phyloP scores from a whole-genome alignment of 2,113 vertebrate species.

The Xiphophorus hellerii region DNA sequence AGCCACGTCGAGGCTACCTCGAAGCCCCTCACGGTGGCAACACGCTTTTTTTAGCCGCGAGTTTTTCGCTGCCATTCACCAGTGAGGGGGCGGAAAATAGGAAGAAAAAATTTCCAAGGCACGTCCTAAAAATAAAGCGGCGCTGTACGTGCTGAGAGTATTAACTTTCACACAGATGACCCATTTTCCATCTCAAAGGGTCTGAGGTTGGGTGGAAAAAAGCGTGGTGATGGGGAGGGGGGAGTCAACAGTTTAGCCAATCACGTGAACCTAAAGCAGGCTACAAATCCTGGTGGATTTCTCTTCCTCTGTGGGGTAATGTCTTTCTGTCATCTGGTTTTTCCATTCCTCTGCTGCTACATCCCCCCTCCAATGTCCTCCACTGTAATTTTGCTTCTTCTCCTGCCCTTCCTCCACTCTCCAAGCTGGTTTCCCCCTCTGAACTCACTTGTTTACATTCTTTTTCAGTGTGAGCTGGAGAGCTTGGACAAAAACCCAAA shows the following conservation, averaged over 20 bases:
- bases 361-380: neutral
- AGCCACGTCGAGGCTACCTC: constrained; percentile 60
- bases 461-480: constrained; percentile 46
- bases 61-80: constrained; percentile 64
- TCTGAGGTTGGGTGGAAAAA: constrained; percentile 63
- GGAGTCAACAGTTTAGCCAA: constrained; percentile 45
- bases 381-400: constrained; percentile 41
- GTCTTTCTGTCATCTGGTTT: constrained; percentile 64
- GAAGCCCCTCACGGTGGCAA: constrained; percentile 56
- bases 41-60: constrained; percentile 59
- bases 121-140: constrained; percentile 80
- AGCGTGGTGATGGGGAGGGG: neutral
- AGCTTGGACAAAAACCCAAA: constrained; percentile 49
- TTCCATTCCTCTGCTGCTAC: constrained; percentile 50
- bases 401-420: constrained; percentile 26
- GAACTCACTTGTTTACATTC: constrained; percentile 74
- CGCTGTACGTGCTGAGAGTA: constrained; percentile 74
- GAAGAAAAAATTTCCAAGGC: constrained; percentile 61
- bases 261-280: constrained; percentile 75
- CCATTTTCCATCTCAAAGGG: constrained; percentile 80
- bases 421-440: constrained; percentile 38
- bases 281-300: constrained; percentile 73
- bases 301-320: constrained; percentile 61
- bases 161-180: constrained; percentile 79
- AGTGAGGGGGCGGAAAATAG: constrained; percentile 32